These are phyloP conservation scores for Aelia acuminata DNA, from an alignment of 2,888 invertebrate genomes.

Conservation along the genomic window DNA sequence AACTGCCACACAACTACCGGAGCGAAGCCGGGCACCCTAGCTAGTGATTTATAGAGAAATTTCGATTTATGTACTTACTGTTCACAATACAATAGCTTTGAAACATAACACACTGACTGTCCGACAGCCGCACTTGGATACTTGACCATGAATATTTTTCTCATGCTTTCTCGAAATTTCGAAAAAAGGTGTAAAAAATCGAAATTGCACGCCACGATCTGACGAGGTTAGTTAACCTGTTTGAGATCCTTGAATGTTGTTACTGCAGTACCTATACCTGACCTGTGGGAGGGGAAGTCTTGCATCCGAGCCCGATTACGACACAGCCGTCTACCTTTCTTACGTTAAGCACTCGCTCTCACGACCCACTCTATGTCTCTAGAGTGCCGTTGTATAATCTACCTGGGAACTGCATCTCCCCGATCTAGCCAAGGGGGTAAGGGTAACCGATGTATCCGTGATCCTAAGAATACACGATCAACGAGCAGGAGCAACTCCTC, in stretches of 20 bases:
- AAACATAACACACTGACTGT: not conserved
- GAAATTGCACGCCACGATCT: not conserved
- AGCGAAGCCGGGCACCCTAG: too few relatives aligned
- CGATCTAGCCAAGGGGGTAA: not conserved
- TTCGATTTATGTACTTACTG: too few relatives aligned
- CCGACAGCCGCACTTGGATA: not conserved
- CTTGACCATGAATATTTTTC: not conserved
- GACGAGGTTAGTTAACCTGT: not conserved
- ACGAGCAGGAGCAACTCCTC: not conserved
- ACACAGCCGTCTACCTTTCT: not conserved
- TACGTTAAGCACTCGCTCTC: not conserved
- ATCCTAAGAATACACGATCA: not conserved
- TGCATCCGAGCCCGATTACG: not conserved
- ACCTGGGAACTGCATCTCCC: not conserved
- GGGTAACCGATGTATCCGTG: constrained; percentile 1
- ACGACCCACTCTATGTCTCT: not conserved
- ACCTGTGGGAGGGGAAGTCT: not conserved
- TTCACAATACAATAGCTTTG: not conserved
- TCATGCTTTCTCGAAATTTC: not conserved
- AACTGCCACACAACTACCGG: too few relatives aligned
- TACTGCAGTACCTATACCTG: not conserved
- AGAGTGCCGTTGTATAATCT: not conserved
- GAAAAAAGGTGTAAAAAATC: not conserved
- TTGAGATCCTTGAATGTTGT: not conserved
- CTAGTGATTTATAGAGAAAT: too few relatives aligned